These are phyloP conservation scores for Microcebus murinus DNA, from an alignment of 2,113 vertebrate genomes.

Conservation along the genomic window DNA sequence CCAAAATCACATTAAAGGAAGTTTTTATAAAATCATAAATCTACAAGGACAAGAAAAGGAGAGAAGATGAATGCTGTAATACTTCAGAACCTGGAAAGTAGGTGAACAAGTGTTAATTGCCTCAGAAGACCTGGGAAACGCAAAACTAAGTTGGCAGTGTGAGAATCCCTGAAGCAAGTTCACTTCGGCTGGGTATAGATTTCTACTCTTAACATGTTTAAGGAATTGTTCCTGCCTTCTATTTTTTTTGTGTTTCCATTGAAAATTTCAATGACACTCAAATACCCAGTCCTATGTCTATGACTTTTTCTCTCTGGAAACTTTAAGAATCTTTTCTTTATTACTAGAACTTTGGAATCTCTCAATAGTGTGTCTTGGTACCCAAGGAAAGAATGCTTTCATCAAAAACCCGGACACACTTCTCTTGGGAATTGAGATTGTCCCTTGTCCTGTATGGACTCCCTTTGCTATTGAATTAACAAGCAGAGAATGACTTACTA, in stretches of 20 bases:
- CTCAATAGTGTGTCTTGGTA: neutral
- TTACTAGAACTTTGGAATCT: neutral
- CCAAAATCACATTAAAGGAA: neutral
- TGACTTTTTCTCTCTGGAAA: neutral
- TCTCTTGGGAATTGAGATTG: neutral
- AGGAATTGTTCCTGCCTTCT: neutral
- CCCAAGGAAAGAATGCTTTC: neutral
- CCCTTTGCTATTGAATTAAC: neutral
- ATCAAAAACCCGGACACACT: neutral
- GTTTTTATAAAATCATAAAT: neutral
- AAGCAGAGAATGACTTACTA: neutral
- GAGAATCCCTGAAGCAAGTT: neutral
- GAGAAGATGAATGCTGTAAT: neutral
- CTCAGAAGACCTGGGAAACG: neutral
- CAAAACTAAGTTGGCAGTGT: neutral
- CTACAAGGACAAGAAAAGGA: neutral
- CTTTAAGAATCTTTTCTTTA: neutral
- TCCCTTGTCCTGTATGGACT: neutral
- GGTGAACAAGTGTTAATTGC: neutral
- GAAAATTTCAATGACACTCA: neutral
- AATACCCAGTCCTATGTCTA: neutral
- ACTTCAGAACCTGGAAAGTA: neutral
- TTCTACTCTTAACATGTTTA: neutral
- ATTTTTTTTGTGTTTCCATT: neutral
- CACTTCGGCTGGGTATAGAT: no score